A percentile compares a stretch with the other conserved stretches of the same genome.
Evolutionary conservation across 2,888 invertebrate genomes (phyloP).

Genomic region (Drosophila paracracens): DNA sequence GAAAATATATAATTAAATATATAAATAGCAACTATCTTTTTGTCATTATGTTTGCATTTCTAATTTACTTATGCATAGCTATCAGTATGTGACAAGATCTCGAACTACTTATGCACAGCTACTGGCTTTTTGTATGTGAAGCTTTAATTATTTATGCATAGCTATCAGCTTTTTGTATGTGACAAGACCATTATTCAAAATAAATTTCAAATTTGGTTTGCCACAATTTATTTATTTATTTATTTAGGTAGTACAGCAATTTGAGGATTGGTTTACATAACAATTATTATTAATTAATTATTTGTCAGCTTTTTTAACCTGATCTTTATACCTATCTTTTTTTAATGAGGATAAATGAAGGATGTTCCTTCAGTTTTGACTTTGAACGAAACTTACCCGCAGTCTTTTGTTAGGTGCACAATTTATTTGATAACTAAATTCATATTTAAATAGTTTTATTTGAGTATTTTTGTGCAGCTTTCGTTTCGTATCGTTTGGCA

Average conservation of each 20-base stretch:
- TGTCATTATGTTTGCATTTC: neutral
- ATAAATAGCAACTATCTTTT: neutral
- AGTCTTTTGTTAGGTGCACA: slow-evolving; percentile 11
- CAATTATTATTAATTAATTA: slow-evolving; percentile 14
- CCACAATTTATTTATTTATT: slow-evolving; percentile 28
- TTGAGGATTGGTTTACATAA: slow-evolving; percentile 1
- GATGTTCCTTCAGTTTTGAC: neutral
- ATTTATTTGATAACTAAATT: slow-evolving; percentile 36
- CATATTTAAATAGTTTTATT: slow-evolving; percentile 48
- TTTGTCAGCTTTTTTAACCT: slow-evolving; percentile 53
- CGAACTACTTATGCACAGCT: neutral
- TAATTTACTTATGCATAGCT: neutral
- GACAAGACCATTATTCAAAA: neutral
- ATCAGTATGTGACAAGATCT: neutral
- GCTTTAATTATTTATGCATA: too few species aligned
- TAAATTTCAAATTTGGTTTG: neutral
- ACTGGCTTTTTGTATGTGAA: neutral
- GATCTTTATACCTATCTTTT: neutral
- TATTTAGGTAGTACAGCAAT: slow-evolving; percentile 16
- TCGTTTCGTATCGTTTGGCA: slow-evolving; percentile 36
- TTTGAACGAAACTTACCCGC: slow-evolving; percentile 30
- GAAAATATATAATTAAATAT: neutral
- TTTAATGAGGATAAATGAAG: neutral
- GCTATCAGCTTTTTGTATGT: neutral
- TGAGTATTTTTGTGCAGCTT: slow-evolving; percentile 28